Conservation (phyloP, 2,797 vertebrate genomes). For the Antrozous pallidus region DNA sequence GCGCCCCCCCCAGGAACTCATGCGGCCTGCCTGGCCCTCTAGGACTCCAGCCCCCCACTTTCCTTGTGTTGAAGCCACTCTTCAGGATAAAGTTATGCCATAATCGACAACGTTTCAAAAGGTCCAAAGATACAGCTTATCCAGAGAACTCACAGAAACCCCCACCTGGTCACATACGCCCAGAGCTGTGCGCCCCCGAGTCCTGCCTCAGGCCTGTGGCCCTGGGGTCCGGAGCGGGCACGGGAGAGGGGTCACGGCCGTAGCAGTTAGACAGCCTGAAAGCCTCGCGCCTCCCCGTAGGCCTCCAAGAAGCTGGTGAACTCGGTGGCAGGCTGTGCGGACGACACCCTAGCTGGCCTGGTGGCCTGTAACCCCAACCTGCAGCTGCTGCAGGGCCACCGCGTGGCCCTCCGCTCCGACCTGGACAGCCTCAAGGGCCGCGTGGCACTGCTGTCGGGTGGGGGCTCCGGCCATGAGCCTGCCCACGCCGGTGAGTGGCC, state of each 20-base stretch:
- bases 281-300: constrained; percentile 51
- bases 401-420: constrained; percentile 89
- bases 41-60: not conserved
- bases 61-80: not conserved
- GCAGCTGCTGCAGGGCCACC: constrained; percentile 88
- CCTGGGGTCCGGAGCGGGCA: not conserved
- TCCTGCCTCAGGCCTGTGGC: not conserved
- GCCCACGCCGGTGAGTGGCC: constrained; percentile 90
- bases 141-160: not conserved
- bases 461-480: constrained; percentile 95
- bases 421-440: constrained; percentile 84
- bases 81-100: not conserved
- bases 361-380: constrained; percentile 84
- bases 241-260: no score
- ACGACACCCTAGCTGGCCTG: constrained; percentile 88
- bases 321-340: constrained; percentile 86
- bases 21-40: not conserved
- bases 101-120: not conserved
- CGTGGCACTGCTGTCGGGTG: constrained; percentile 92
- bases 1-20: not conserved
- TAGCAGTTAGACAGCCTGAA: no score
- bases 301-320: constrained; percentile 90
- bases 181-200: not conserved
- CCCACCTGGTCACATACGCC: not conserved
- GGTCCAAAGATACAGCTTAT: not conserved